These are phyloP conservation scores for Corvus cornix DNA, from an alignment of 2,113 vertebrate genomes.

Conservation along the genomic window DNA sequence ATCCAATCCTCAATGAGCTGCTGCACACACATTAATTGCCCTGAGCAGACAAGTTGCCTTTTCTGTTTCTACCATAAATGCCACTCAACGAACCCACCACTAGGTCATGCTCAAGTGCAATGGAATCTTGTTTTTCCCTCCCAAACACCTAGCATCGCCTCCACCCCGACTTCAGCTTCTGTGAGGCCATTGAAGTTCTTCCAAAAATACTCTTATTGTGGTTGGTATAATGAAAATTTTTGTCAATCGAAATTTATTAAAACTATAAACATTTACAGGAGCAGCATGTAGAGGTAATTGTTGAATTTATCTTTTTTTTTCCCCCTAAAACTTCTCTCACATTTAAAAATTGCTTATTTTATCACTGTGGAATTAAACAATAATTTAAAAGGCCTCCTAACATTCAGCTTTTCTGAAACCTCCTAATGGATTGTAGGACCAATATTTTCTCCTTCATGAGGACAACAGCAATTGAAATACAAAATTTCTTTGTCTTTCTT, in stretches of 20 bases:
- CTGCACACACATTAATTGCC: constrained; percentile 10
- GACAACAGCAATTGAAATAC: not conserved
- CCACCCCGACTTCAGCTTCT: not conserved
- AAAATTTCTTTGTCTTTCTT: not conserved
- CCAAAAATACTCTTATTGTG: not conserved
- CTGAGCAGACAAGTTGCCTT: constrained; percentile 42
- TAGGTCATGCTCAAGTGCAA: constrained; percentile 81
- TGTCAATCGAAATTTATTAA: not conserved
- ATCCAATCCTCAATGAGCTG: not conserved
- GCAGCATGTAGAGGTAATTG: not conserved
- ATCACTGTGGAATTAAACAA: not conserved
- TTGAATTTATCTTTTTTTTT: not conserved
- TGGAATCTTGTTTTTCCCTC: constrained; percentile 54
- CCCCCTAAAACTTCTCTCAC: not conserved
- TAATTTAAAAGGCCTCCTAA: not conserved
- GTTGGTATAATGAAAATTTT: not conserved
- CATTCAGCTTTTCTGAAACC: not conserved
- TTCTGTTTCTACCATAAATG: constrained; percentile 66
- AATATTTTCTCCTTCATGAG: not conserved
- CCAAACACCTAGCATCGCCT: constrained; percentile 47
- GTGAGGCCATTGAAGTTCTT: not conserved
- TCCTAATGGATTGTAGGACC: not conserved
- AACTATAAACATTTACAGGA: not conserved
- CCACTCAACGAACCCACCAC: constrained; percentile 74
- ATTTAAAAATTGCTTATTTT: not conserved